phyloP scores from a whole-genome alignment of 2,888 invertebrate species.

The Notodonta ziczac region DNA sequence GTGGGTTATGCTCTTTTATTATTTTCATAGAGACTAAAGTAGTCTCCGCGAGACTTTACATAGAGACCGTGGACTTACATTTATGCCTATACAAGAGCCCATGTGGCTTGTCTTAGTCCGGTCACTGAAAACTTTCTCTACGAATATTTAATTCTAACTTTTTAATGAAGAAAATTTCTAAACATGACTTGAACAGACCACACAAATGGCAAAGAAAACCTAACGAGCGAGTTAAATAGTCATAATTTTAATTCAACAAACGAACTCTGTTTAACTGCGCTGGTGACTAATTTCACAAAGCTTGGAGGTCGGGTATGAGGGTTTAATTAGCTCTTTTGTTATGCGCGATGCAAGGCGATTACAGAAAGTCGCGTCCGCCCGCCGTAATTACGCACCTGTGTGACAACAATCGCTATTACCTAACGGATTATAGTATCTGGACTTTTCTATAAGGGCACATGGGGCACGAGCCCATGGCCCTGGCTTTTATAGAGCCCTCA shows the following conservation, averaged over 20 bases:
- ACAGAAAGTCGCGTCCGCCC: not conserved
- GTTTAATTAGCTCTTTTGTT: slow-evolving; percentile 1
- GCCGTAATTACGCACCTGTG: not conserved
- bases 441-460: no score
- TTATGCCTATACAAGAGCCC: no score
- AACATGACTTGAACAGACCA: not conserved
- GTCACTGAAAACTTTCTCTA: no score
- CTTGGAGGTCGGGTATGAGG: not conserved
- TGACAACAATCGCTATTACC: not conserved
- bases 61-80: no score
- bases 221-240: not conserved
- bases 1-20: not conserved
- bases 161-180: not conserved
- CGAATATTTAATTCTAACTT: no score
- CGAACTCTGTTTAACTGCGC: not conserved
- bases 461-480: no score
- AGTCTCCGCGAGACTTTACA: no score
- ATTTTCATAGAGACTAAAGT: no score
- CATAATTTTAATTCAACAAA: slow-evolving; percentile 2
- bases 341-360: not conserved
- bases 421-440: no score
- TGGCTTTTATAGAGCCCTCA: no score
- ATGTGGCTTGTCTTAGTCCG: no score
- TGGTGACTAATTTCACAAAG: not conserved
- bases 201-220: not conserved